A percentile compares a stretch with the other conserved stretches of the same genome.
These are phyloP conservation scores for Amphiduros pacificus DNA, from an alignment of 2,888 invertebrate genomes.

Conservation along the genomic window DNA sequence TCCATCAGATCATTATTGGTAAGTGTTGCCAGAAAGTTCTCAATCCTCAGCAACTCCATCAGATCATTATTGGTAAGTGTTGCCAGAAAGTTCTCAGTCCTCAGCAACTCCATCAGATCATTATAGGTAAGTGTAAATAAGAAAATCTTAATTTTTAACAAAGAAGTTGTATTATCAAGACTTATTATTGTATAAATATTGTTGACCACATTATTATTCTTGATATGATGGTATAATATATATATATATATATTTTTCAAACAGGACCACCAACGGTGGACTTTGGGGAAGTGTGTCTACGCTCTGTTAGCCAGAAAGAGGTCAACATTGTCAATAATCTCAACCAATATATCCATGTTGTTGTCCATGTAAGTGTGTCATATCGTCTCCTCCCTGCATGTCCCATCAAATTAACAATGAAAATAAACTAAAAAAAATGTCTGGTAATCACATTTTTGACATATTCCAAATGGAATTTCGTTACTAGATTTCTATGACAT, in stretches of 20 bases:
- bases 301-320: slow-evolving; percentile 52
- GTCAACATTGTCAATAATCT: slow-evolving; percentile 58
- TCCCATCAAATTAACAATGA: too few species aligned
- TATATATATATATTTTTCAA: too few species aligned
- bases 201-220: neutral
- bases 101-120: slow-evolving; percentile 53
- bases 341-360: slow-evolving; percentile 53
- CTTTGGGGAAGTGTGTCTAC: slow-evolving; percentile 55
- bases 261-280: slow-evolving; percentile 57
- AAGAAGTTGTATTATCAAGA: too few species aligned
- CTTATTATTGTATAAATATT: too few species aligned
- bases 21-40: too few species aligned
- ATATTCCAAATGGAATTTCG: neutral
- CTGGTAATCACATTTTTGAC: neutral
- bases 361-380: slow-evolving; percentile 52
- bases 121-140: slow-evolving; percentile 55
- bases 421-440: too few species aligned
- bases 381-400: too few species aligned
- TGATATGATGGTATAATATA: too few species aligned
- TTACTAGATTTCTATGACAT: too few species aligned
- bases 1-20: slow-evolving; percentile 57
- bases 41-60: slow-evolving; percentile 54
- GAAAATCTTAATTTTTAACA: slow-evolving; percentile 54
- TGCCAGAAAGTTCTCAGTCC: too few species aligned
- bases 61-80: slow-evolving; percentile 53